Conservation (phyloP, 2,113 vertebrate genomes). For the Microtus oregoni region DNA sequence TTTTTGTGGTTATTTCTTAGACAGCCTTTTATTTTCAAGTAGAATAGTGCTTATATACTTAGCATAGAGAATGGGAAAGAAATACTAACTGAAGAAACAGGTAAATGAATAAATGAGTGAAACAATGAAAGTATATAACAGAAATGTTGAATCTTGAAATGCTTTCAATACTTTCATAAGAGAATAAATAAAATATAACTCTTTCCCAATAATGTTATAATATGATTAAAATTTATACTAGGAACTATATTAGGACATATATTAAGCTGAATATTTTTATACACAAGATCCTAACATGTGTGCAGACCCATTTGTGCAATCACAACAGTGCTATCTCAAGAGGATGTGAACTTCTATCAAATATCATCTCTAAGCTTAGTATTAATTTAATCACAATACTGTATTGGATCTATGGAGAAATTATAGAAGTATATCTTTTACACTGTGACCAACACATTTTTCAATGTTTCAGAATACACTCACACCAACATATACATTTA, state of each 20-base stretch:
- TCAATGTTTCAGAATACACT: conserved; percentile 5
- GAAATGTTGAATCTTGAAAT: neutral
- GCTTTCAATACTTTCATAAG: neutral
- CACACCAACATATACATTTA: neutral
- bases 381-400: neutral
- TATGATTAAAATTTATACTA: neutral
- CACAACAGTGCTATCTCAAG: neutral
- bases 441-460: neutral
- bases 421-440: neutral
- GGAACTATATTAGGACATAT: no score
- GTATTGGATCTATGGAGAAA: neutral
- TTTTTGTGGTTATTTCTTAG: neutral
- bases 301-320: neutral
- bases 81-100: neutral
- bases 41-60: neutral
- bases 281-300: neutral
- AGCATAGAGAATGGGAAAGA: neutral
- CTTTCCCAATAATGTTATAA: neutral
- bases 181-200: neutral
- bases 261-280: neutral
- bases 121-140: neutral
- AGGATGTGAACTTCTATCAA: neutral
- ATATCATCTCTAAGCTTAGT: neutral
- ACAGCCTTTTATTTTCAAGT: neutral
- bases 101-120: neutral